Base-by-base conservation (phyloP, 1,140 invertebrate species). In the Musca domestica region DNA sequence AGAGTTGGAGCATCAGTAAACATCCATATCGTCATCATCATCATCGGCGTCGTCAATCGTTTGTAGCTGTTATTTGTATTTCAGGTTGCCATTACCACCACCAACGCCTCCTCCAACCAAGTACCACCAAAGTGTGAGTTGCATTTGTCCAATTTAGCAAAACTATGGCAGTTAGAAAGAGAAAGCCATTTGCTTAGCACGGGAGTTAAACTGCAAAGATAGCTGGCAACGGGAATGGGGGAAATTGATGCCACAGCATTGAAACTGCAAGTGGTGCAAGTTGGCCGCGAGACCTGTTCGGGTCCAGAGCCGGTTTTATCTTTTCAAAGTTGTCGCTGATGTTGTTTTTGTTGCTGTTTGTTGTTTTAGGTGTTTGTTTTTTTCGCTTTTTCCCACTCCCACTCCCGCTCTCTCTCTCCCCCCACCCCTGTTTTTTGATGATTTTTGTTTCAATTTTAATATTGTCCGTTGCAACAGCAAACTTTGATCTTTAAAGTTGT, bases 121-220 rank as follows among this genome's bases (percentile, higher is more conserved):
- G 3, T 30, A 10, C 34, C 34, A 41, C 34, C 34, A 5, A 41
- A 41, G 34, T 41, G 34, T 41, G 34, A 41, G 34, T 41, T 41
- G 34, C 34, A 41, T 41, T 41, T 41, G 34, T 41, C 34, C 34
- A 41, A 41, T 41, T 41, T 41, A 41, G 34, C 34, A 41, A 41
- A 41, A 41, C 34, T 41, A 17, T 30, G n/a, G 20, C 30, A 61
- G 56, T 61, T 61, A 61, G 56, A 61, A 61, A 61, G 56, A 61
- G 56, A 61, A 61, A 61, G n/a, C 20, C 48, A 51, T 19, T 51
- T 51, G 20, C 12, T 51, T 51, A 20, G 48, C 20, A 17, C 9
- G 20, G 17, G 27, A n/a, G 30, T 61, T 61, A 41, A 41, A 41
- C 12, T 41, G 34, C 6, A n/a, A 41, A 41, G 34, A 41, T 41